Percentiles rank a stretch among this genome's conserved stretches.
Conservation (phyloP, 2,888 invertebrate genomes). For the Cephus rjabovi region DNA sequence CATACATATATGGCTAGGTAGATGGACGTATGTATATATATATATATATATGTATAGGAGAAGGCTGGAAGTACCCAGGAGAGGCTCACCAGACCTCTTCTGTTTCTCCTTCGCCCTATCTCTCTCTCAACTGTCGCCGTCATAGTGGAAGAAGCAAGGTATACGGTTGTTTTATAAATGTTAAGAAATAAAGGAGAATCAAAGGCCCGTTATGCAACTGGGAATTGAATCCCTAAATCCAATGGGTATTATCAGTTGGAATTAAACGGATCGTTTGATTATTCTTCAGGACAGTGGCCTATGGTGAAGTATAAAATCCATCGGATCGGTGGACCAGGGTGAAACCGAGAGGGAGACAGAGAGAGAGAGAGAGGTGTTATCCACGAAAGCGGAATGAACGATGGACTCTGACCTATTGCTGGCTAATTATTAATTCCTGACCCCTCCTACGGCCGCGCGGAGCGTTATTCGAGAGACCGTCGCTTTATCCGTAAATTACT, state of each 20-base stretch:
- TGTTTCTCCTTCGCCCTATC: background rate
- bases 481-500: background rate
- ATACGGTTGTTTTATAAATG: background rate
- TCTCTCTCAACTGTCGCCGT: background rate
- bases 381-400: background rate
- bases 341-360: background rate
- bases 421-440: background rate
- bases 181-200: background rate
- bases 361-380: conserved; percentile 1
- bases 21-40: conserved; percentile 22
- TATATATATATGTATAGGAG: conserved; percentile 29
- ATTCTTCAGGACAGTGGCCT: background rate
- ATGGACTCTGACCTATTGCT: background rate
- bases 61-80: conserved; percentile 16
- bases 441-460: background rate
- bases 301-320: conserved; percentile 22
- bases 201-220: background rate
- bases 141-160: background rate
- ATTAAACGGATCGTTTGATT: background rate
- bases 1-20: conserved; percentile 36
- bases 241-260: background rate
- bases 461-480: background rate
- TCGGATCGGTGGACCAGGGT: conserved; percentile 13
- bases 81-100: background rate
- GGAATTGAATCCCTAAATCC: background rate